Conservation (phyloP, 2,797 vertebrate genomes). For the Oceanodroma leucorhoa region DNA sequence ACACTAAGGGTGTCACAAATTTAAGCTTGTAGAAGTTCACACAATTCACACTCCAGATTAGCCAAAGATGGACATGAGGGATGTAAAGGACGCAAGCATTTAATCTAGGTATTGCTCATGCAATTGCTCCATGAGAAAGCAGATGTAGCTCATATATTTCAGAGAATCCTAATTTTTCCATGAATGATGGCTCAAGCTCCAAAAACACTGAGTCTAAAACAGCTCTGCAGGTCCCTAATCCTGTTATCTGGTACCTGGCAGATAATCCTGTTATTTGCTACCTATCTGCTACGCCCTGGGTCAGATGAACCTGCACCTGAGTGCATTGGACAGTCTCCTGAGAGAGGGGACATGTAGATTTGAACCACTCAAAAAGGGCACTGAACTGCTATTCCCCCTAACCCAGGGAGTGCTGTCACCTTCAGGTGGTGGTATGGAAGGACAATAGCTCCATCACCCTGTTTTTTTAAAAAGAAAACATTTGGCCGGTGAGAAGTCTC, state of each 20-base stretch:
- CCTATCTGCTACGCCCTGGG: neutral
- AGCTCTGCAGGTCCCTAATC: neutral
- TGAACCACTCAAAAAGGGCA: neutral
- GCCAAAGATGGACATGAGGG: neutral
- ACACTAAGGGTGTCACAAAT: neutral
- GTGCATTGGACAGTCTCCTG: neutral
- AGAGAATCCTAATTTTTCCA: neutral
- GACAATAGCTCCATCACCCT: neutral
- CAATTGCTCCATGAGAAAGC: neutral
- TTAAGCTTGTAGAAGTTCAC: neutral
- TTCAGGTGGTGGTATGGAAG: neutral
- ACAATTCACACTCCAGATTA: neutral
- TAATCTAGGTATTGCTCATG: neutral
- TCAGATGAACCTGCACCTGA: neutral
- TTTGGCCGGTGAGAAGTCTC: neutral
- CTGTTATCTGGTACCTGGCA: neutral
- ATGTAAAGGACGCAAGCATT: neutral
- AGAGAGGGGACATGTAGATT: rapidly evolving
- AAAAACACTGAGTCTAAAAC: neutral
- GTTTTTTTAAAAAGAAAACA: rapidly evolving
- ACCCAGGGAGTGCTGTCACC: neutral
- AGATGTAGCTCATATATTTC: neutral
- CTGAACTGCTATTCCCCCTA: neutral
- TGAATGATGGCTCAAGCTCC: neutral
- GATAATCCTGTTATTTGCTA: neutral